phyloP scores from a whole-genome alignment of 2,888 invertebrate species.

The Morpho achilles region DNA sequence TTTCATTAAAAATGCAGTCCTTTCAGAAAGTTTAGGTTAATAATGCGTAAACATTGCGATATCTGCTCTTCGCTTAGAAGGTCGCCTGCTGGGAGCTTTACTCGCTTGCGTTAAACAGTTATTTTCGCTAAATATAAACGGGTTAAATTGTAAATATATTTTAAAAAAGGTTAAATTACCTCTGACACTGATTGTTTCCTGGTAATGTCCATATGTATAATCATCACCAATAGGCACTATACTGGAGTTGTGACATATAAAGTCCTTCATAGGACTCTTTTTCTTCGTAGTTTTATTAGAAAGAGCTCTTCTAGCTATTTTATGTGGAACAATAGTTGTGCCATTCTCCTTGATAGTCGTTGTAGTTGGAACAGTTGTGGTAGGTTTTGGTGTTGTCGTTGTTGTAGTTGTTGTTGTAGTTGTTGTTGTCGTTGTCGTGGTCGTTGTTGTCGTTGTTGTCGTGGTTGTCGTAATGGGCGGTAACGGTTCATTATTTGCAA shows the following conservation, averaged over 20 bases:
- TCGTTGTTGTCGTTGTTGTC: constrained; percentile 65
- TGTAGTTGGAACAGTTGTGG: constrained; percentile 36
- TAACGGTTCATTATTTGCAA: constrained; percentile 83
- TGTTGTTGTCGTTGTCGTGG: constrained; percentile 62
- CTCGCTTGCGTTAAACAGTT: too few species aligned
- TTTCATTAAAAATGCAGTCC: too few species aligned
- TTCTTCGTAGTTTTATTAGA: constrained; percentile 39
- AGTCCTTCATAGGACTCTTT: constrained; percentile 36
- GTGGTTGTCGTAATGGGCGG: constrained; percentile 73
- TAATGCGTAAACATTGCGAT: too few species aligned
- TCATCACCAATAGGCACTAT: constrained; percentile 81
- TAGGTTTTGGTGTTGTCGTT: constrained; percentile 34
- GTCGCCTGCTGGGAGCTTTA: too few species aligned
- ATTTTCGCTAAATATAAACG: too few species aligned
- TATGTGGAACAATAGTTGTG: constrained; percentile 32
- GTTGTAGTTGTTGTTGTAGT: constrained; percentile 51
- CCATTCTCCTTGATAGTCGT: constrained; percentile 28
- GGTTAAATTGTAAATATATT: too few species aligned
- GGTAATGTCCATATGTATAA: constrained; percentile 87
- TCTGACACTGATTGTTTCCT: constrained; percentile 81
- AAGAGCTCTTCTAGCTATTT: constrained; percentile 40
- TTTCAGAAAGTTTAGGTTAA: too few species aligned
- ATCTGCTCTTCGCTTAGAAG: too few species aligned
- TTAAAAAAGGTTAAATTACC: constrained; percentile 63
- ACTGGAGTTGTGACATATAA: constrained; percentile 70